phyloP scores from a whole-genome alignment of 2,888 invertebrate species.

The Sesia bembeciformis region DNA sequence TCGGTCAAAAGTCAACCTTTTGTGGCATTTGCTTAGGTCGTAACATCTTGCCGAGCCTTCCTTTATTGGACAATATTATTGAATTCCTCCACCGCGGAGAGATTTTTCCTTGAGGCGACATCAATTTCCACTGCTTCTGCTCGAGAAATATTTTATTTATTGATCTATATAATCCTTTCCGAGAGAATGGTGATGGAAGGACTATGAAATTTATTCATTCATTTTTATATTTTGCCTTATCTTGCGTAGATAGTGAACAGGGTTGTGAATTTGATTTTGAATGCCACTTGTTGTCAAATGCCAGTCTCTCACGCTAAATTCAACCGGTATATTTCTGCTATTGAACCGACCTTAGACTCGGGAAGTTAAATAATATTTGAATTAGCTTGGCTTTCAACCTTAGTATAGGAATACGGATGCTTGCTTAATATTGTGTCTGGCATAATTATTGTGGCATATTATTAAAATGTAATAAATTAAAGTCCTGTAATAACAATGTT shows the following conservation, averaged over 20 bases:
- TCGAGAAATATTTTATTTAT: conserved; percentile 38
- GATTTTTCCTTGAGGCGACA: conserved; percentile 27
- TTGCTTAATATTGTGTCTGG: no score
- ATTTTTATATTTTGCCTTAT: not conserved
- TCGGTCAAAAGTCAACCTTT: conserved; percentile 1
- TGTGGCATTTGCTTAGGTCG: conserved; percentile 13
- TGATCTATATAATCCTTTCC: conserved; percentile 36
- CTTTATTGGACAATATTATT: conserved; percentile 42
- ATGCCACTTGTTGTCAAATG: not conserved
- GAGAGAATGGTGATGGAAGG: conserved; percentile 15
- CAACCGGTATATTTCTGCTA: no score
- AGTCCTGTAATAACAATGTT: no score
- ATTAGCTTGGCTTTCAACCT: no score
- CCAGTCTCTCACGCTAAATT: no score
- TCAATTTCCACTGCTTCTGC: conserved; percentile 28
- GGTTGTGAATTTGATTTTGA: not conserved
- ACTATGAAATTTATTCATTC: not conserved
- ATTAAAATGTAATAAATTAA: no score
- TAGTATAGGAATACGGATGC: no score
- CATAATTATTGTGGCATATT: no score
- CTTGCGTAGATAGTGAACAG: not conserved
- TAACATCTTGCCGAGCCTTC: conserved; percentile 16
- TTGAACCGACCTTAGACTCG: no score
- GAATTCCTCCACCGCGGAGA: conserved; percentile 28
- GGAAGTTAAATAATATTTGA: no score